Base-by-base conservation (phyloP, 2,113 vertebrate species). In the Centropus bengalensis region DNA sequence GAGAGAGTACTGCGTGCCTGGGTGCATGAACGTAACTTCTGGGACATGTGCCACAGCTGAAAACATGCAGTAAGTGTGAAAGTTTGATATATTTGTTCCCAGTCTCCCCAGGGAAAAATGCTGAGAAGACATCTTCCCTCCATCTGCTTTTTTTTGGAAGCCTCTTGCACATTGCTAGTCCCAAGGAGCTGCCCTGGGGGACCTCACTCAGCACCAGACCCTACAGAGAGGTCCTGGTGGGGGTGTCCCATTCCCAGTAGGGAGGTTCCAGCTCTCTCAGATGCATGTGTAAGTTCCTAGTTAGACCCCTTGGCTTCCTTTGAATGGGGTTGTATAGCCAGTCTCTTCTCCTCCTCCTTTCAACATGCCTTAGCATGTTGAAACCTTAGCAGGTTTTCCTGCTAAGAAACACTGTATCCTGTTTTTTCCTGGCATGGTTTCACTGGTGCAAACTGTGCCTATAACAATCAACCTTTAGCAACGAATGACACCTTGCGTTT, bases 11-110 rank as follows among this genome's bases (percentile, higher is more conserved):
- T 15, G 52, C 20, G 76, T 21, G 20, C 20, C 18, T 9, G 23
- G 16, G 3, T 27, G 54, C 0, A 0, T 44, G 0, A 1, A 7
- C 54, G 18, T 18, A 30, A 26, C 54, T 55, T 18, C 10, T 30
- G 28, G 54, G 54, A 55, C 54, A 54, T 5, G 26, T 9, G 27
- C 52, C 52, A 54, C 14, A 54, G 52, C 26, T 28, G 52, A 17
- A 54, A 54, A 15, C 15, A 58, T 47, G 10, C 8, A 26, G 28
- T 0, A 3, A 8, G 21, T 36, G 33, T 38, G 40, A n/a, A 75
- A 82, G 70, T 82, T 7, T 10, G 23, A 1, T 32, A 5, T 2
- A 70, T 88, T 79, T 66, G 8, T 38, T 83, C 63, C 47, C n/a
- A 83, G 54, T 69, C 3, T 89, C 40, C 16, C 6, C 21, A 38